A percentile compares a stretch with the other conserved stretches of the same genome.
phyloP scores from a whole-genome alignment of 92 coral and sea anemone species.

The Paragorgia papillata region DNA sequence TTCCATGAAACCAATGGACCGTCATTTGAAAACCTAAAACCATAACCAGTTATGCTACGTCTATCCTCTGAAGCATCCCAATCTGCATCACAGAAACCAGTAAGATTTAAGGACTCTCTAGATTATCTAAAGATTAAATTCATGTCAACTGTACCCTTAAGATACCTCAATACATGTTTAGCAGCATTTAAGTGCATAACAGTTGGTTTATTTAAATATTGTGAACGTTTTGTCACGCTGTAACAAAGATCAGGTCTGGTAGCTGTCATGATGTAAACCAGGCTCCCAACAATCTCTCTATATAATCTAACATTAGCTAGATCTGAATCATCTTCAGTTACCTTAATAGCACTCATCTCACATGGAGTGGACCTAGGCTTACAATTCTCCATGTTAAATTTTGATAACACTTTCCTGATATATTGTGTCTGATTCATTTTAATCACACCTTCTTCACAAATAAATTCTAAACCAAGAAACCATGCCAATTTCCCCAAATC shows the following conservation, averaged over 20 bases:
- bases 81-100: constrained; percentile 50
- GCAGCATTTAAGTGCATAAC: constrained; percentile 20
- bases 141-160: constrained; percentile 37
- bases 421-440: constrained; percentile 52
- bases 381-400: constrained; percentile 13
- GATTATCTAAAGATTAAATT: constrained; percentile 36
- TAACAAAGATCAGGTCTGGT: constrained; percentile 29
- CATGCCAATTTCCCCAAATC: constrained; percentile 50
- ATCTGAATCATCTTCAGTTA: background rate
- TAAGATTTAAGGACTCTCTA: constrained; percentile 2
- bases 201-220: constrained; percentile 37
- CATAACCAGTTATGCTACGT: constrained; percentile 2
- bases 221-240: constrained; percentile 22
- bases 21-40: background rate
- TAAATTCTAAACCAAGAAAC: constrained; percentile 52
- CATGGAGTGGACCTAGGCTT: constrained; percentile 27
- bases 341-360: constrained; percentile 11
- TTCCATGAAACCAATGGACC: constrained; percentile 24
- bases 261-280: constrained; percentile 26
- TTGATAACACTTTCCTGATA: constrained; percentile 9
- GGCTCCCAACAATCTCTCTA: constrained; percentile 33
- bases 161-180: constrained; percentile 52
- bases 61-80: constrained; percentile 36
- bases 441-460: constrained; percentile 30
- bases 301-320: background rate